Conservation (phyloP, 2,113 vertebrate genomes). For the Toxostoma redivivum region DNA sequence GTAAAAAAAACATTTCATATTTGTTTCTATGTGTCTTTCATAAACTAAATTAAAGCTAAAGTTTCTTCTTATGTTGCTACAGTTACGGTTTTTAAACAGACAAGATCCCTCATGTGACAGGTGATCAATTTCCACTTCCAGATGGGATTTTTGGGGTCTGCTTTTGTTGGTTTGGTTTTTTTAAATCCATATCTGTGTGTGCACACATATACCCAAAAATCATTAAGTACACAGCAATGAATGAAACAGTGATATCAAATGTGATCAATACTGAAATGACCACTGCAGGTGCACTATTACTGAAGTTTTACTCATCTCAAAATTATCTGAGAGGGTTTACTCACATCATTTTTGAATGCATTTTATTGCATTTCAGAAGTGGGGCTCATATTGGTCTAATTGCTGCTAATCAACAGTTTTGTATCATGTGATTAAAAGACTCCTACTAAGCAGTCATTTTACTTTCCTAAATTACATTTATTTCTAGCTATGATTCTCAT, state of each 20-base stretch:
- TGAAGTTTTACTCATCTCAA: not conserved
- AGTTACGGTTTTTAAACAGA: not conserved
- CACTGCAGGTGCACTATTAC: not conserved
- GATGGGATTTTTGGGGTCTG: not conserved
- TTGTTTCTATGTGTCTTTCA: not conserved
- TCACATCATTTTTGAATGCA: not conserved
- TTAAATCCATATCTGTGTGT: accelerated
- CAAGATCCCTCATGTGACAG: not conserved
- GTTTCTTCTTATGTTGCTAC: not conserved
- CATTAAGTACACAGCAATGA: not conserved
- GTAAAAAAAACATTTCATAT: not conserved
- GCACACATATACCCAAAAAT: not conserved
- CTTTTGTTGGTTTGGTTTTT: not conserved
- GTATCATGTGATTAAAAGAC: not conserved
- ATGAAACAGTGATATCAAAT: not conserved
- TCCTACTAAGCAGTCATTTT: not conserved
- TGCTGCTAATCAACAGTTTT: not conserved
- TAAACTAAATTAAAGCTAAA: not conserved
- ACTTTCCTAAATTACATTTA: not conserved
- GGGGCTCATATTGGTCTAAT: not conserved
- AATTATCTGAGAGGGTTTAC: not conserved
- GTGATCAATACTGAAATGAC: not conserved
- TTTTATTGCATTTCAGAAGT: not conserved
- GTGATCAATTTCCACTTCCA: not conserved
- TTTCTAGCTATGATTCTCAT: not conserved